phyloP scores from a whole-genome alignment of 2,888 invertebrate species.

The Poecilobothrus nobilitatus region DNA sequence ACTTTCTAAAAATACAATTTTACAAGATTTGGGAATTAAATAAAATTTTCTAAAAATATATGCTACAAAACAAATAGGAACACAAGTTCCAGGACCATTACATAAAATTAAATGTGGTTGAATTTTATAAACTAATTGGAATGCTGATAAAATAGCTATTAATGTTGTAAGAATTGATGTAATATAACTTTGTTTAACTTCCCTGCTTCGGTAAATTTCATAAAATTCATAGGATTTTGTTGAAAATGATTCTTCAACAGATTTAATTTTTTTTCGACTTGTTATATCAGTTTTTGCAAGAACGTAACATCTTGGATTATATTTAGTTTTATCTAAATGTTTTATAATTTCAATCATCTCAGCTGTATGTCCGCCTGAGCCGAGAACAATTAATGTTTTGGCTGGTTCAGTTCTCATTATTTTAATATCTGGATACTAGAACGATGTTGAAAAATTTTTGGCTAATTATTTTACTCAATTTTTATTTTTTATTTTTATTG shows the following conservation, averaged over 20 bases:
- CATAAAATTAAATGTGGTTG: slow-evolving; percentile 76
- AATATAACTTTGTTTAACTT: slow-evolving; percentile 77
- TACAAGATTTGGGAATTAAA: slow-evolving; percentile 50
- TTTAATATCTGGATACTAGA: background rate
- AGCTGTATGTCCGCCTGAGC: slow-evolving; percentile 66
- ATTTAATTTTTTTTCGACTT: slow-evolving; percentile 59
- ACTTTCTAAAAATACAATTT: slow-evolving; percentile 89
- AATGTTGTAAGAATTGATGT: slow-evolving; percentile 72
- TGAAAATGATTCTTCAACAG: slow-evolving; percentile 46
- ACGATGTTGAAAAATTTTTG: too few species aligned
- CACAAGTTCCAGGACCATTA: slow-evolving; percentile 95
- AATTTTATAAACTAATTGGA: slow-evolving; percentile 59
- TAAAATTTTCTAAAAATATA: slow-evolving; percentile 63
- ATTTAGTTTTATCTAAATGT: slow-evolving; percentile 54
- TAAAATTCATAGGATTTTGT: slow-evolving; percentile 24
- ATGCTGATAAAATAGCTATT: slow-evolving; percentile 56
- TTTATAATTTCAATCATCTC: slow-evolving; percentile 75
- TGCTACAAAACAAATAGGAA: slow-evolving; percentile 77
- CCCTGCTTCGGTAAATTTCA: slow-evolving; percentile 71
- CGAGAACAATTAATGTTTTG: slow-evolving; percentile 34
- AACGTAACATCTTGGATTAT: slow-evolving; percentile 67
- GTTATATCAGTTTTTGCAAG: slow-evolving; percentile 68
- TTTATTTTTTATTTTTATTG: too few species aligned
- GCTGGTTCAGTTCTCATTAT: slow-evolving; percentile 10
- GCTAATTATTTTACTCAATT: too few species aligned